These are phyloP conservation scores for Ceyx melanurus DNA, from an alignment of 2,113 vertebrate species.

Conservation along the genomic window DNA sequence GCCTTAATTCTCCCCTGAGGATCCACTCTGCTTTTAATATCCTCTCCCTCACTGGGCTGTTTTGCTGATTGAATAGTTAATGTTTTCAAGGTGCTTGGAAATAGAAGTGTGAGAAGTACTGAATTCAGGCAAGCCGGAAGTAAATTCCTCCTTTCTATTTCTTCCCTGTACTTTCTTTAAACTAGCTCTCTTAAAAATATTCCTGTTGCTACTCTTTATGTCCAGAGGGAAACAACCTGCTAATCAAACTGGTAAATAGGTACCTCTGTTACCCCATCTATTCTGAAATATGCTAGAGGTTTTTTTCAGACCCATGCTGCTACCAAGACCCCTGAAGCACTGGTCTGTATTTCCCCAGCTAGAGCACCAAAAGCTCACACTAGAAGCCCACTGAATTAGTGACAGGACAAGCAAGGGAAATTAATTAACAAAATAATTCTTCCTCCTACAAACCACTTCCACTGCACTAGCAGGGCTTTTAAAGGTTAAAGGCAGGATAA, in stretches of 20 bases:
- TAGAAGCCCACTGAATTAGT: background rate
- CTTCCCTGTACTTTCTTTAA: background rate
- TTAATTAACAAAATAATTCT: conserved; percentile 30
- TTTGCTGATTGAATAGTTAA: background rate
- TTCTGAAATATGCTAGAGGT: background rate
- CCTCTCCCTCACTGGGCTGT: background rate
- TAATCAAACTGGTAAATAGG: background rate
- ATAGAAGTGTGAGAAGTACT: background rate
- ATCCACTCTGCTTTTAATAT: background rate
- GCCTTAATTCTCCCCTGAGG: background rate
- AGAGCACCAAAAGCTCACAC: background rate
- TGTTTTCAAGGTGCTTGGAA: background rate
- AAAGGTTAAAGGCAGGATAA: background rate
- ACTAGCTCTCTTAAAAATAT: background rate
- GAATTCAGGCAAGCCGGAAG: too few species aligned
- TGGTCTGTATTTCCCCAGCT: background rate
- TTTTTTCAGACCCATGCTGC: background rate
- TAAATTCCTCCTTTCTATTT: background rate
- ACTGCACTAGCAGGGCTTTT: background rate
- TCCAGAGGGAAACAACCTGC: background rate
- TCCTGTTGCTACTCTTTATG: background rate
- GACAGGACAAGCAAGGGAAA: background rate
- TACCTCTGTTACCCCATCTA: background rate
- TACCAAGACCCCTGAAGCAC: background rate
- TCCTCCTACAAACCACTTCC: conserved; percentile 30